Evolutionary conservation across 2,888 invertebrate species (phyloP), one percentile per base, ranked within the genome.

Genomic region (Euproctis similis): DNA sequence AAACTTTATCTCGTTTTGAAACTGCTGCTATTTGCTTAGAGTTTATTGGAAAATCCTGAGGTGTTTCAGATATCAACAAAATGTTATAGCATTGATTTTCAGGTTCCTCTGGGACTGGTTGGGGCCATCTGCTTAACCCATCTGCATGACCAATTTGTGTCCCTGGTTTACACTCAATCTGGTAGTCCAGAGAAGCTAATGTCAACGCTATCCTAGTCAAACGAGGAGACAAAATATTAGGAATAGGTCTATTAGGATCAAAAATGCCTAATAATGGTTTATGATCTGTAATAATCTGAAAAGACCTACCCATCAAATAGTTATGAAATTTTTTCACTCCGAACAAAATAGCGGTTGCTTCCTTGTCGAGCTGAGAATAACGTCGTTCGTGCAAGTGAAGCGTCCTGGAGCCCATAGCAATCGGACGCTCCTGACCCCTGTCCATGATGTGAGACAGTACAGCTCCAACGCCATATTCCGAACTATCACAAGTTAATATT

Each of bases 261-360:
- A n/a, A n/a, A n/a, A n/a, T n/a, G n/a, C n/a, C 7, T 8, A 8
- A 18, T n/a, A 18, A n/a, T 18, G 8, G 10, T 12, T 22, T 23
- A 8, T 9, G 12, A 14, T 16, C 23, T 21, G 13, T 42, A 39
- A 18, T 7, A 4, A 18, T 18, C 7, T 6, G 2, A 7, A 18
- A 18, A 5, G 4, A 5, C n/a, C 18, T 18, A 8, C 18, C 18
- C 18, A 18, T 18, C 6, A 18, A n/a, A 18, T 18, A 18, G n/a
- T 18, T 18, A 18, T 18, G 8, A 8, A 18, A 18, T 8, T 18
- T 18, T 8, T 18, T 6, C 2, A 18, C n/a, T 6, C 18, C 18
- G 18, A 18, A 18, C 18, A 18, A 8, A 18, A 18, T 18, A n/a
- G 18, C 7, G 2, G 7, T 17, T 8, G 8, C 6, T 17, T 6